Base-by-base conservation (phyloP, 2,888 invertebrate species). In the Lydus trimaculatus region DNA sequence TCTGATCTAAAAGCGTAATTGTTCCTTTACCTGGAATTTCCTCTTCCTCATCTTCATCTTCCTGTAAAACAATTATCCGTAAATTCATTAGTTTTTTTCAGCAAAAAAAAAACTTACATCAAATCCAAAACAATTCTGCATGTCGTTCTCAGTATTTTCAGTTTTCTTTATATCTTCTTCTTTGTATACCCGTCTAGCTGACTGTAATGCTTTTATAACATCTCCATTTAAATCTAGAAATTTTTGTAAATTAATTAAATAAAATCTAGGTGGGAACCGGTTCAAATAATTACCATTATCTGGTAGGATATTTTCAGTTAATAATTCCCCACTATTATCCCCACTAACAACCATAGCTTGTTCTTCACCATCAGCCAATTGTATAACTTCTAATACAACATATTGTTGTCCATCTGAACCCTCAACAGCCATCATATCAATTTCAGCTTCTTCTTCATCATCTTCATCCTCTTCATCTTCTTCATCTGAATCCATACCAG, bases 321-420 rank as follows among this genome's bases (percentile, higher is more conserved):
- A 84, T 7, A 87, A 85, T 11, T 87, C 86, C 1, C 84, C 86
- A 52, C 86, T 87, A 0, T 84, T 82, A 36, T 85, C 84, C 36
- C 85, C 84, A 17, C 86, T 88, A 0, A 90, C 90, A 58, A 91
- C 90, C 83, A 87, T 87, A 63, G 91, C 89, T 6, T 88, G 87
- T 72, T 91, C 91, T 75, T 92, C 92, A 64, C 91, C 92, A 74
- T 89, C 89, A 23, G 88, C 89, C 56, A 94, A 84, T 77, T 94
- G 94, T 58, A 96, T 94, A 11, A 96, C 95, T 86, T 96, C 95
- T 15, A 96, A 86, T n/a, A 96, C 95, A 61, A 96, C 95, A 79
- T 94, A 95, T 83, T 94, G 93, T 76, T 94, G 93, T 0, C 94
- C 94, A 83, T 92, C 92, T 7, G 90, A 88, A 28, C 90, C 90